Conservation (phyloP, 2,797 vertebrate species). For the Pempheris klunzingeri region DNA sequence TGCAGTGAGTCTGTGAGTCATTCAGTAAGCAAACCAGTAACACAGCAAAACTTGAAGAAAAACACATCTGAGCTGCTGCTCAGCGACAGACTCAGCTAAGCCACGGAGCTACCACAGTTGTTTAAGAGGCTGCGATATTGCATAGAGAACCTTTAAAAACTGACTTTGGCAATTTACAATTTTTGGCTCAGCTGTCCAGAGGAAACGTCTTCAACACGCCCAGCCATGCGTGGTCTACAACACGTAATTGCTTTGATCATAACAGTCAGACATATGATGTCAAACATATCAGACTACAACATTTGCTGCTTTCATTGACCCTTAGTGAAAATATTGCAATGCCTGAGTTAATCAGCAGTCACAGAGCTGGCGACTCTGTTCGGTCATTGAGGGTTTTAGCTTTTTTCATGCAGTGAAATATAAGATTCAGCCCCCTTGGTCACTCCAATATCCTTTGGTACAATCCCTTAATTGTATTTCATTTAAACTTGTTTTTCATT, state of each 20-base stretch:
- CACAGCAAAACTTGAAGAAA: too few species aligned
- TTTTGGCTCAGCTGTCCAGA: neutral
- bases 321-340: too few species aligned
- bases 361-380: neutral
- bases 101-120: too few species aligned
- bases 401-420: slow-evolving; percentile 1
- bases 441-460: neutral
- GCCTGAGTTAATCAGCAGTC: neutral
- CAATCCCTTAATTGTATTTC: slow-evolving; percentile 4
- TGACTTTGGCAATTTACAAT: neutral
- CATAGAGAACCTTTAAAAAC: too few species aligned
- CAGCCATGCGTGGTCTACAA: too few species aligned
- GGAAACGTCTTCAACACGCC: neutral
- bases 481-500: slow-evolving; percentile 14
- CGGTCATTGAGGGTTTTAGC: neutral
- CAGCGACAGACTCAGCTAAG: too few species aligned
- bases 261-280: neutral
- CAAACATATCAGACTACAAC: neutral
- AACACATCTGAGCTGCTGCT: too few species aligned
- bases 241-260: neutral
- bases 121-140: too few species aligned
- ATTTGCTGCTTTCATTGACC: neutral
- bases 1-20: too few species aligned
- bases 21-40: too few species aligned
- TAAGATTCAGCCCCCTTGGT: neutral